Evolutionary conservation across 2,797 vertebrate genomes (phyloP).

Genomic region (Sebastes umbrosus): DNA sequence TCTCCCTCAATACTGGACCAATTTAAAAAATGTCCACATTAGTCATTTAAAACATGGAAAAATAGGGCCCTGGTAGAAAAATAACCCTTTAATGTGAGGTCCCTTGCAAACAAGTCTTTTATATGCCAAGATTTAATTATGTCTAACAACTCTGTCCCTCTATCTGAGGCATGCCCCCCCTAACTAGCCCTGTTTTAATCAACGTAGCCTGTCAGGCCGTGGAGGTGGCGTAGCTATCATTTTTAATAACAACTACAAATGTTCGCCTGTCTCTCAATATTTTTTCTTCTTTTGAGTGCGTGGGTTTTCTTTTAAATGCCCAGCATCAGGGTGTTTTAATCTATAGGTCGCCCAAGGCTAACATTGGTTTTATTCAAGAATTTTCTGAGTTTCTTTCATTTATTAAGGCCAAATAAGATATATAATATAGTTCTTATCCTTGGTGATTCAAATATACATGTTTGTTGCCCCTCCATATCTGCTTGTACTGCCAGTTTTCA

Average conservation of each 20-base stretch:
- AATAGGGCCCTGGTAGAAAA: not conserved
- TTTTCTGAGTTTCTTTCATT: not conserved
- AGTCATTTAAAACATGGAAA: not conserved
- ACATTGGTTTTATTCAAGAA: not conserved
- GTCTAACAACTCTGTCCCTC: not conserved
- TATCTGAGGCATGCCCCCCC: not conserved
- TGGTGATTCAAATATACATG: not conserved
- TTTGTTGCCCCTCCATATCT: not conserved
- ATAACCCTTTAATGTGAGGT: not conserved
- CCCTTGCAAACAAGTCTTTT: not conserved
- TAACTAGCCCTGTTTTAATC: not conserved
- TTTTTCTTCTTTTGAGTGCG: not conserved
- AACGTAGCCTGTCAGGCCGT: not conserved
- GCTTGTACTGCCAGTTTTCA: not conserved
- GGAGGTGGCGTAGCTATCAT: not conserved
- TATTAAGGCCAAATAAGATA: not conserved
- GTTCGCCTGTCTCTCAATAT: not conserved
- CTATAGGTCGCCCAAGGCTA: not conserved
- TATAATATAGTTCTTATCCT: not conserved
- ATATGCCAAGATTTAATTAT: not conserved
- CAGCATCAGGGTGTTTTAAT: not conserved
- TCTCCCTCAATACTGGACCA: no score
- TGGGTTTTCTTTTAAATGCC: not conserved
- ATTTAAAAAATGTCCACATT: no score
- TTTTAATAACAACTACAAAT: not conserved